phyloP scores from a whole-genome alignment of 2,797 vertebrate genomes.

The Amblyraja radiata region DNA sequence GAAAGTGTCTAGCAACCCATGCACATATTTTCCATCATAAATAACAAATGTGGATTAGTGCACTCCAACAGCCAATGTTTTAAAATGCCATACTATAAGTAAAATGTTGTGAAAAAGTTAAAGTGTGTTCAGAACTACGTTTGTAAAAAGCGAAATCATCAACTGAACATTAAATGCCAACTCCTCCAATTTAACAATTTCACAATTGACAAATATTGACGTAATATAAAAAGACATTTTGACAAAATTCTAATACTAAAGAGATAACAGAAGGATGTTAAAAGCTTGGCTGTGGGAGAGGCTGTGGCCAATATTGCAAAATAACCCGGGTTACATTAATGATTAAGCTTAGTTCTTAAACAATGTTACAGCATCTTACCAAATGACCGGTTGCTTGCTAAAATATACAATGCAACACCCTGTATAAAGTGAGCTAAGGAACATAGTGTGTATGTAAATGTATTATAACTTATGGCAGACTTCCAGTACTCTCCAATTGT shows the following conservation, averaged over 20 bases:
- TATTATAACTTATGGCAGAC: background rate
- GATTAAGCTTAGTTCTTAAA: background rate
- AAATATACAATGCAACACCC: background rate
- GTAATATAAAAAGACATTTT: background rate
- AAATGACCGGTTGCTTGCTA: background rate
- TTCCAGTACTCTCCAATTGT: background rate
- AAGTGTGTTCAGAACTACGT: background rate
- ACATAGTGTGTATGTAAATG: background rate
- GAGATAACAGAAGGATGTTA: background rate
- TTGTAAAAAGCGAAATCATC: background rate
- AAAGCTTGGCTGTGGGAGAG: background rate
- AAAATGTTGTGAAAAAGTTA: no score
- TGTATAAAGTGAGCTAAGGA: background rate
- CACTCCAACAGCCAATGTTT: background rate
- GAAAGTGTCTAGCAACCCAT: background rate
- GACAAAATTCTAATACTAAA: background rate
- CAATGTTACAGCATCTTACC: background rate
- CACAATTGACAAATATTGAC: background rate
- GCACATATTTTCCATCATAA: background rate
- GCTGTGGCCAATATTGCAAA: background rate
- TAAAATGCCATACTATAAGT: background rate
- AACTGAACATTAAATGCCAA: background rate
- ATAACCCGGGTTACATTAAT: background rate
- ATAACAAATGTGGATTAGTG: background rate
- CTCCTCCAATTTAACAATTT: background rate